Evolutionary conservation across 2,888 invertebrate genomes (phyloP), one percentile per base, ranked within the genome.

Genomic region (Drosophila putrida): DNA sequence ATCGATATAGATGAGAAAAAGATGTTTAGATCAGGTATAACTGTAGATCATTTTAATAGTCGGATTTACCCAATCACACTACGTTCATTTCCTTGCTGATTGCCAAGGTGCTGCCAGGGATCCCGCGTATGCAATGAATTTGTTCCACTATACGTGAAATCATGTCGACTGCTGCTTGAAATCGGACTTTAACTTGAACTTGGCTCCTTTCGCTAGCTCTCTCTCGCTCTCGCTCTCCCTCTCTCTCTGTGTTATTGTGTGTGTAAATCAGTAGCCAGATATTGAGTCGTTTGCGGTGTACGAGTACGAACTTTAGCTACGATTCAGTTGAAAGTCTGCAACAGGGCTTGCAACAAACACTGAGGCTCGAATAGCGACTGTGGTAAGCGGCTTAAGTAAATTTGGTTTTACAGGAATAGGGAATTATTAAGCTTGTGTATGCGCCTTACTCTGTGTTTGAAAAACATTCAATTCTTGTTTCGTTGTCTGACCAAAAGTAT

Each of bases 91-190:
- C 47, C 68, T 75, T 70, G 78, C 75, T 78, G 84, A 83, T 86
- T 80, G 82, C 76, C 67, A 71, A 84, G 84, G 88, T 87, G 85
- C 82, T 81, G 88, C 55, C 63, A 58, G 75, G 55, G 82, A 82
- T 86, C 43, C 78, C 80, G 87, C 78, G 78, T 77, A 82, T 82
- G 82, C 82, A 71, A 80, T 75, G 88, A 82, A 82, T 84, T 87
- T 78, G 82, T 84, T 82, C 76, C 87, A 87, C 87, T 87, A 62
- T 82, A 78, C 84, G 84, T 83, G 87, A 84, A 83, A 83, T 75
- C 81, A 83, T 82, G 81, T 72, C 49, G 55, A 46, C 59, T 61
- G 35, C 35, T 27, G 31, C 69, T 54, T 55, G 55, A 55, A 46
- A 43, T 72, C 55, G 44, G 64, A 62, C 62, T 62, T 62, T 31